Evolutionary conservation across 2,797 vertebrate genomes (phyloP).

Genomic region (Clarias laeviceps): DNA sequence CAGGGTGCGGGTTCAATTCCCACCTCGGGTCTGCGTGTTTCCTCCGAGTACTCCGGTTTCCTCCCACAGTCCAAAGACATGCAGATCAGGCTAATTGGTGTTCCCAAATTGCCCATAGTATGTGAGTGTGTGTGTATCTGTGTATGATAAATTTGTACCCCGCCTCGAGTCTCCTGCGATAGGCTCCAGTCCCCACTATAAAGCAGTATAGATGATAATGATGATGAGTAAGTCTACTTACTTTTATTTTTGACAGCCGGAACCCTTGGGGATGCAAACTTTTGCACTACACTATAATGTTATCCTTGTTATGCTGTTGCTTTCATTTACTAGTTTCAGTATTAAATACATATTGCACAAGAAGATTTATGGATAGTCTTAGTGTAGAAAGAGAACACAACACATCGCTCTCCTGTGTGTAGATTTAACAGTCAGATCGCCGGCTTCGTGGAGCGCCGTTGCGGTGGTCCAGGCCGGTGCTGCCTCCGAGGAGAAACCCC

Average conservation of each 20-base stretch:
- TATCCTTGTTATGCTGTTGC: neutral
- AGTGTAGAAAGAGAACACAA: neutral
- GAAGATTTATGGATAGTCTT: neutral
- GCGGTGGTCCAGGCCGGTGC: conserved; percentile 56
- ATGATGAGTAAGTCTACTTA: no score
- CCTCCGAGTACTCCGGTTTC: no score
- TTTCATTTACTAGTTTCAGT: neutral
- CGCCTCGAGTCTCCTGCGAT: no score
- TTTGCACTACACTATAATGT: neutral
- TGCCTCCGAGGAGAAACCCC: conserved; percentile 57
- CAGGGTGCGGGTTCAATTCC: no score
- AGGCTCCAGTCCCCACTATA: no score
- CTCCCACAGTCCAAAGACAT: no score
- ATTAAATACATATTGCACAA: neutral
- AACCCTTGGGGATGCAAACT: neutral
- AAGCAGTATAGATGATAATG: no score
- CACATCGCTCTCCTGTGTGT: neutral
- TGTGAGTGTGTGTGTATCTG: no score
- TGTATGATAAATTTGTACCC: no score
- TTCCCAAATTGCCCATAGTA: no score
- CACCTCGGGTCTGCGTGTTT: no score
- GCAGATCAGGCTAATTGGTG: no score
- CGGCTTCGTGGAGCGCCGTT: conserved; percentile 63
- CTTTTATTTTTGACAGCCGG: neutral
- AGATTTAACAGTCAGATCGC: conserved; percentile 77